Percentiles rank a stretch among this genome's conserved stretches.
These are phyloP conservation scores for Drosophila arawakana DNA, from an alignment of 1,140 invertebrate genomes.

Conservation along the genomic window DNA sequence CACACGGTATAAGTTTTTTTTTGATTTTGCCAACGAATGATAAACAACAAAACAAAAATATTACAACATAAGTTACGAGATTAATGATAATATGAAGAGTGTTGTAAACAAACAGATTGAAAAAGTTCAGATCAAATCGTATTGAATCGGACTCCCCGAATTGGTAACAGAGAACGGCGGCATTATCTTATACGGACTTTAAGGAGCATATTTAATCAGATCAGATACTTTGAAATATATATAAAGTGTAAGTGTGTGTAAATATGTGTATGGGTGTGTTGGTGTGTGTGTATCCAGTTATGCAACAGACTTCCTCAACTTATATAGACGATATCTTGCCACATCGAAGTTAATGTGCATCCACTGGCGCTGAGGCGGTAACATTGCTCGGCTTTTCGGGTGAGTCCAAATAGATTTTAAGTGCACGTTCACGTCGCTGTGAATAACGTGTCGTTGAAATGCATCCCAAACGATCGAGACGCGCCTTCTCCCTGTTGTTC, in stretches of 20 bases:
- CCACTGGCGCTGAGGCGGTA: conserved; percentile 68
- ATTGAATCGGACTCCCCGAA: conserved; percentile 5
- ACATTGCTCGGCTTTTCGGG: conserved; percentile 70
- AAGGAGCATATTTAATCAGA: no score
- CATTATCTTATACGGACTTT: no score
- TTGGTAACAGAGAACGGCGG: conserved; percentile 3
- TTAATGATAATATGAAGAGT: conserved; percentile 11
- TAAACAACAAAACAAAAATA: conserved; percentile 62
- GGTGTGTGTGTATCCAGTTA: not conserved
- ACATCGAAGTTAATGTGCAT: conserved; percentile 52
- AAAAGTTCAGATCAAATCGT: not conserved
- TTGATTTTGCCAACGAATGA: conserved; percentile 35
- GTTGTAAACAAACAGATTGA: conserved; percentile 1
- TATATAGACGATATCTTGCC: no score
- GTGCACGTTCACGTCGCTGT: conserved; percentile 88
- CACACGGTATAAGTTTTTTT: not conserved
- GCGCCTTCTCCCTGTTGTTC: conserved; percentile 86
- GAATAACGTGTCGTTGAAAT: conserved; percentile 84
- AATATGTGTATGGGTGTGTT: no score
- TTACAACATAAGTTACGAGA: conserved; percentile 51
- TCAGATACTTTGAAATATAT: no score
- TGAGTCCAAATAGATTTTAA: conserved; percentile 91
- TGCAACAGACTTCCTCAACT: not conserved
- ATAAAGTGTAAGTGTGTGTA: no score
- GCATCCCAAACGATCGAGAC: conserved; percentile 82